Percentiles rank a stretch among this genome's conserved stretches.
These are phyloP conservation scores for Pedionomus torquatus DNA, from an alignment of 2,113 vertebrate species.

Conservation along the genomic window DNA sequence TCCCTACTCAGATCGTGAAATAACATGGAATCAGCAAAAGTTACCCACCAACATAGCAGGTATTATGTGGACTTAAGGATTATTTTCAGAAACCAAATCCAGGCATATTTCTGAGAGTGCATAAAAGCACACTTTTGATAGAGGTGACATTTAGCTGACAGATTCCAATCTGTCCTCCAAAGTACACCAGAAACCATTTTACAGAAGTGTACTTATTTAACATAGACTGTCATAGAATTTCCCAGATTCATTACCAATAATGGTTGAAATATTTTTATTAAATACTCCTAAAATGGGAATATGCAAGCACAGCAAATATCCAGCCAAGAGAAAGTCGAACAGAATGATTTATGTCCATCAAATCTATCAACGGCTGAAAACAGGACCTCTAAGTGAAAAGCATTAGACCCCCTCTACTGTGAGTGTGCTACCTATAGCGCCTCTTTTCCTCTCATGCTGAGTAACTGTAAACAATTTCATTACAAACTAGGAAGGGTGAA, in stretches of 20 bases:
- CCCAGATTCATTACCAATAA: neutral
- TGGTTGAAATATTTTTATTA: neutral
- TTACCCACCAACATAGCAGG: neutral
- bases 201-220: neutral
- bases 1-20: neutral
- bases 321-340: neutral
- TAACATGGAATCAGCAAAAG: neutral
- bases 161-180: neutral
- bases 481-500: neutral
- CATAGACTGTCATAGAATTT: neutral
- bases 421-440: accelerated
- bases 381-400: neutral
- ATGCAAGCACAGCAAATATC: neutral
- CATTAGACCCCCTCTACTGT: accelerated
- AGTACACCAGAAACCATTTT: neutral
- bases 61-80: too few relatives aligned
- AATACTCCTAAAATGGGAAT: neutral
- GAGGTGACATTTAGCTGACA: neutral
- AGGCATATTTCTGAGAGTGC: neutral
- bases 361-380: neutral
- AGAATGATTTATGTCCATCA: neutral
- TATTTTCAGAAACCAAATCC: neutral
- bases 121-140: neutral
- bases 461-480: neutral
- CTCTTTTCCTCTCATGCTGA: accelerated